Evolutionary conservation across 2,113 vertebrate species (phyloP), one percentile per base, ranked within the genome.

Genomic region (Seriola aureovittata): DNA sequence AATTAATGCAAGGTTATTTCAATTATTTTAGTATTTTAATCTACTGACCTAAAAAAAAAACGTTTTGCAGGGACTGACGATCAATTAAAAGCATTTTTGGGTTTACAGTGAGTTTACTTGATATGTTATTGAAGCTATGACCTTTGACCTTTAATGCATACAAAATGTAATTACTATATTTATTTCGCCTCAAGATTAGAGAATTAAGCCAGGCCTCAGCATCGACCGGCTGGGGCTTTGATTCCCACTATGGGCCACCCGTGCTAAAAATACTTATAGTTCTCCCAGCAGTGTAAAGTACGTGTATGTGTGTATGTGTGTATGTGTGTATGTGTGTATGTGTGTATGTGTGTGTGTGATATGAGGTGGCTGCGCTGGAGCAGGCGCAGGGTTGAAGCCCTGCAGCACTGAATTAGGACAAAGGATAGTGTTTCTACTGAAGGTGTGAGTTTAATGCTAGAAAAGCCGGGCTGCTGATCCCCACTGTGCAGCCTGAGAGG

Each of bases 401-500:
- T n/a, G 63, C 68, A 19, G 66, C 68, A 44, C 44, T 55, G 66
- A 84, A 78, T 84, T 62, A 82, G 9, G 79, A 72, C 63, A 70
- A 72, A 81, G 75, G 69, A 82, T 74, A 64, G 50, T 71, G 78
- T 87, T 89, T 84, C 88, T 65, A 29, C 64, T 36, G 70, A 69
- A 87, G 75, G 88, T 89, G 88, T 87, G 77, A 78, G 79, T 57
- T 74, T 75, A 80, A 85, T 77, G 9, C 79, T 80, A 44, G 71
- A 85, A 75, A 84, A 80, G 81, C 79, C 69, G 4, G 8, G 42
- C 75, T 63, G 69, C 34, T 78, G 82, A 83, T 81, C 78, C 75
- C 32, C 1, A 63, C 54, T 23, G 76, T 62, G 60, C 77, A 64
- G 58, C 62, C 65, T 10, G 66, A 69, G 73, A 63, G 75, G 29